phyloP scores from a whole-genome alignment of 2,888 invertebrate genomes.

The Arrhopalites spinosus region DNA sequence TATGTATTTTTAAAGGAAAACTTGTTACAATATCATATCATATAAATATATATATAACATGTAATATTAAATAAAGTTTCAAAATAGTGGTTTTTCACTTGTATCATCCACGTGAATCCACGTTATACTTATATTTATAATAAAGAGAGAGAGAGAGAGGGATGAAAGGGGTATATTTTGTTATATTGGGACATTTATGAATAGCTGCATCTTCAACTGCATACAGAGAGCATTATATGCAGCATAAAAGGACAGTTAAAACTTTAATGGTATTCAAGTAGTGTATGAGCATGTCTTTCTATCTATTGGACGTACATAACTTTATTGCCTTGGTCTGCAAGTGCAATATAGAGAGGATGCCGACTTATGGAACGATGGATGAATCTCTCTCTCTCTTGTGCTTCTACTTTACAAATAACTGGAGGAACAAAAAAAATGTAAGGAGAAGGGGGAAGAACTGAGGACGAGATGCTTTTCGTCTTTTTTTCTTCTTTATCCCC shows the following conservation, averaged over 20 bases:
- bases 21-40: no score
- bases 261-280: slow-evolving; percentile 23
- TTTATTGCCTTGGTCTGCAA: background rate
- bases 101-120: no score
- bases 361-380: background rate
- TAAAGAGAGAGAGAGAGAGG: no score
- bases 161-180: background rate
- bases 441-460: slow-evolving; percentile 5
- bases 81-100: no score
- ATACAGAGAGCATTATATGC: slow-evolving; percentile 17
- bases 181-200: no score
- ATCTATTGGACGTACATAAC: background rate
- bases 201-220: slow-evolving; percentile 1
- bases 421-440: slow-evolving; percentile 19
- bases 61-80: no score
- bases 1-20: no score
- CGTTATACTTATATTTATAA: no score
- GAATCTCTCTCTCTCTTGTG: background rate
- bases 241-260: slow-evolving; percentile 25
- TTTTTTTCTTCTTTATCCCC: background rate
- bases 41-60: no score
- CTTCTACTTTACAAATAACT: slow-evolving; percentile 9
- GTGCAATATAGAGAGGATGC: background rate
- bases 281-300: slow-evolving; percentile 3
- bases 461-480: slow-evolving; percentile 18